Percentiles rank a stretch among this genome's conserved stretches.
Conservation (phyloP, 2,797 vertebrate genomes). For the Notamacropus eugenii region DNA sequence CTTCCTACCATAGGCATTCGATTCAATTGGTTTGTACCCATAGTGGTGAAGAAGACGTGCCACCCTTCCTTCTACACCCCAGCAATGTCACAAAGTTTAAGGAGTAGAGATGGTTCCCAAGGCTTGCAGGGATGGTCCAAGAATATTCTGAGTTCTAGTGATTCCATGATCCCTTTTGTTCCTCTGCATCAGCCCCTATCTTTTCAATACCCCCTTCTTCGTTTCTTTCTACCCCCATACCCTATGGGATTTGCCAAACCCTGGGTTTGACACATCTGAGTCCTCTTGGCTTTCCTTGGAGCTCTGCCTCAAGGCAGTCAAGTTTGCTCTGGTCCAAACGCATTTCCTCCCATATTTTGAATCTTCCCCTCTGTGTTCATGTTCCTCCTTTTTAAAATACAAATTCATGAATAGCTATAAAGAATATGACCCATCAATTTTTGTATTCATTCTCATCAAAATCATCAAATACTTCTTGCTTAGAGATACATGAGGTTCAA, state of each 20-base stretch:
- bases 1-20: neutral
- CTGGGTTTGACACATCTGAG: neutral
- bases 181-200: neutral
- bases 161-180: neutral
- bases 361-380: neutral
- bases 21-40: neutral
- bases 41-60: neutral
- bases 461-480: slow-evolving; percentile 64
- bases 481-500: slow-evolving; percentile 65
- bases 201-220: neutral
- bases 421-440: neutral
- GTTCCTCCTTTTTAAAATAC: neutral
- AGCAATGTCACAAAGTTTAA: neutral
- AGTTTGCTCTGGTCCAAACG: neutral
- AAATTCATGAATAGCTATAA: neutral
- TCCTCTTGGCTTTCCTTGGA: neutral
- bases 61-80: neutral
- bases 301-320: neutral
- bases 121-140: neutral
- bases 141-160: neutral
- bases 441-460: slow-evolving; percentile 66
- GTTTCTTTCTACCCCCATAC: neutral
- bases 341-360: neutral
- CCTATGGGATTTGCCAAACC: neutral
- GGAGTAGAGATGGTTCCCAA: neutral